Base-by-base conservation (phyloP, 2,888 invertebrate species). In the Stratiomys singularior region DNA sequence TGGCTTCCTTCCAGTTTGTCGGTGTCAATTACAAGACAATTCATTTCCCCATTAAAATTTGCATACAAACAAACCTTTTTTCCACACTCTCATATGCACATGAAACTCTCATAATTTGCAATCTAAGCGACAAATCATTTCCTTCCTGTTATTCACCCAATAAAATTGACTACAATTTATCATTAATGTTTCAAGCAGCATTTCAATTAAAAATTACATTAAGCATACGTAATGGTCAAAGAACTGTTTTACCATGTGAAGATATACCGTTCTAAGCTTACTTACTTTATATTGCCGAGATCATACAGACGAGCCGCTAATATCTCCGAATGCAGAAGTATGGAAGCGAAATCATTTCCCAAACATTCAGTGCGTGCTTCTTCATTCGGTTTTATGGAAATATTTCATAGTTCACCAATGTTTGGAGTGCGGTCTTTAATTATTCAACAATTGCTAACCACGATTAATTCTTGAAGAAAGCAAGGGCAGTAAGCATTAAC, bases 31-130 rank as follows among this genome's bases (percentile, higher is more conserved):
- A 13, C 52, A 52, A 52, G 58, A 25, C 58, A 23, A 11, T 60
- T 60, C 58, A 23, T 23, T 60, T 60, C 58, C 58, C 58, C 25
- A 37, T 37, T 37, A 23, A 60, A 60, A 60, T 60, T 60, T 60
- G 58, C 58, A 60, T 60, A 21, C 25, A 21, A 21, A 25, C 58
- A 60, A 60, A 21, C 9, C 23, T 25, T 37, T 9, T 60, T 60
- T 60, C 21, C 23, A 4, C 2, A 21, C 4, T 21, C 4, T 60
- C 18, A 13, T 18, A 18, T 52, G 52, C 52, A 52, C 4, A n/a
- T 4, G n/a, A 52, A 52, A 52, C 4, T 52, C 15, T n/a, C 15
- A 60, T 60, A 25, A 60, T 60, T 23, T 25, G 23, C 21, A 60
- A 60, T 21, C 1, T 5, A 21, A 60, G 25, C 25, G 58, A 60